Evolutionary conservation across 1,140 invertebrate genomes (phyloP), one percentile per base, ranked within the genome.

Genomic region (Platyura marginata): DNA sequence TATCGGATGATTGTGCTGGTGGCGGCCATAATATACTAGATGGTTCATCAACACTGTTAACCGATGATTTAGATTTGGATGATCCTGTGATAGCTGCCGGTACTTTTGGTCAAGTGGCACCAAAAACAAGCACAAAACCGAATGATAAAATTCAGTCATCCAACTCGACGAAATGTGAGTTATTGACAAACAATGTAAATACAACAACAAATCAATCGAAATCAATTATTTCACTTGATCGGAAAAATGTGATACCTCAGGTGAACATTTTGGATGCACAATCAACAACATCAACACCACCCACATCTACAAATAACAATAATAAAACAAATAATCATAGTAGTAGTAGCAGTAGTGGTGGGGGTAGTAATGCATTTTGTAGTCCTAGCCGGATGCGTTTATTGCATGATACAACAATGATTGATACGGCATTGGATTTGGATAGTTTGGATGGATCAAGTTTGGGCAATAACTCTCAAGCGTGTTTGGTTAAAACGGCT

Each of bases 371-470:
- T 18, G 29, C 23, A 45, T 47, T 55, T 46, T 52, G 60, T 42
- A 67, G 64, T 47, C 73, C 74, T 2, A 79, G 73, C 52, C 69
- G 74, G 47, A 65, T 85, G 50, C 67, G 75, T 48, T 61, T 85
- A 46, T 65, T 85, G 43, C 80, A 83, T 50, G 79, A 84, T 57
- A 82, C 80, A 13, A 86, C 82, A 5, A 85, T 87, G 82, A 86
- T 86, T 51, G 81, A 85, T 51, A 83, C 81, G 20, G 82, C 82
- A 9, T 64, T 88, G 42, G 84, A 89, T 66, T 67, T 87, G 44
- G 85, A 89, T 60, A 83, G 81, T 44, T 62, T 82, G 41, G 79
- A 61, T 38, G 58, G 56, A 9, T 57, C 57, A 33, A 58, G 55
- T 44, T 52, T 61, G 45, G 58, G 57, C 39, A 60, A 60, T 44